Conservation (phyloP, 2,113 vertebrate species). For the Patagioenas fasciata region DNA sequence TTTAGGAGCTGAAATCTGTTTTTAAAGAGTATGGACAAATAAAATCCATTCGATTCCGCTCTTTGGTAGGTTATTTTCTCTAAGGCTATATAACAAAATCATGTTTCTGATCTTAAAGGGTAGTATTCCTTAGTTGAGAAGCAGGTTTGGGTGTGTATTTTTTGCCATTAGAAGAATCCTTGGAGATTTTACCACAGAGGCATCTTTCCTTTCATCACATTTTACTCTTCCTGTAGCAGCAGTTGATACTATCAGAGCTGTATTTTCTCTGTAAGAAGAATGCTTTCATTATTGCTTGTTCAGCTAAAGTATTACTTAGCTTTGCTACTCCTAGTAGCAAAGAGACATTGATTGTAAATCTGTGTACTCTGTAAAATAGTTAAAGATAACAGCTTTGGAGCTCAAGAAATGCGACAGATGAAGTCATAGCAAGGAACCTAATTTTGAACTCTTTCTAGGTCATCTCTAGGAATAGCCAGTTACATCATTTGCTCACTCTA, state of each 20-base stretch:
- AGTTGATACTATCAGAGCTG: background rate
- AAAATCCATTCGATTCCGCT: slow-evolving; percentile 91
- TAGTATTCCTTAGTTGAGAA: background rate
- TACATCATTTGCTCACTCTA: background rate
- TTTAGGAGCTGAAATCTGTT: slow-evolving; percentile 81
- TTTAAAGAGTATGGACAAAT: slow-evolving; percentile 88
- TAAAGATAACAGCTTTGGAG: background rate
- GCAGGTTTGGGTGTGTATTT: rapidly evolving
- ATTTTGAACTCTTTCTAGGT: background rate
- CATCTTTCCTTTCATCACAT: background rate
- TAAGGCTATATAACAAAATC: background rate
- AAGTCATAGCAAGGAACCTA: background rate
- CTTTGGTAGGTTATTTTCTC: slow-evolving; percentile 79
- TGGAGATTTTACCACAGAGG: background rate
- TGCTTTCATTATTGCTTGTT: background rate
- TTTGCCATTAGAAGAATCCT: background rate
- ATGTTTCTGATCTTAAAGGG: background rate
- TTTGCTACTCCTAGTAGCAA: background rate
- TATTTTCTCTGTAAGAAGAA: background rate
- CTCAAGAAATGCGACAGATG: background rate
- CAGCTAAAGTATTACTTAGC: background rate
- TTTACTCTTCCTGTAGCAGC: background rate
- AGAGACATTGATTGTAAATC: background rate
- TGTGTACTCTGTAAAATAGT: background rate
- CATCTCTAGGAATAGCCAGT: background rate